Percentiles rank a stretch among this genome's conserved stretches.
phyloP scores from a whole-genome alignment of 2,797 vertebrate species.

The Strix occidentalis region DNA sequence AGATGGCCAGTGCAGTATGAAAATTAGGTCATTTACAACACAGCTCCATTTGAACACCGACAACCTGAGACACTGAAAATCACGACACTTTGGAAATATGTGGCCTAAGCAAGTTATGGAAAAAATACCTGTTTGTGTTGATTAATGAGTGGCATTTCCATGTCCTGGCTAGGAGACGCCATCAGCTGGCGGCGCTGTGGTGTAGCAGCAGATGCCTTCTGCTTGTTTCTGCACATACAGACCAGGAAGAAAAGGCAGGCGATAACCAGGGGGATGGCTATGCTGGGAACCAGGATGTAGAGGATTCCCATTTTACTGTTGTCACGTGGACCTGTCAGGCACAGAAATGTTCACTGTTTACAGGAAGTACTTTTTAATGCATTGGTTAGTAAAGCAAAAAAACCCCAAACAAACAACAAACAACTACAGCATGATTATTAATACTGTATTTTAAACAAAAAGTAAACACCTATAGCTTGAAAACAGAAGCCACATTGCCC shows the following conservation, averaged over 20 bases:
- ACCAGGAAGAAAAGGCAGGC: constrained; percentile 97
- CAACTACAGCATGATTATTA: not conserved
- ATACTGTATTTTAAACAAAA: not conserved
- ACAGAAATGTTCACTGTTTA: not conserved
- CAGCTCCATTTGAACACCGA: fast-evolving
- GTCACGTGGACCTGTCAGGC: constrained; percentile 82
- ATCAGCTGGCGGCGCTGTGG: constrained; percentile 87
- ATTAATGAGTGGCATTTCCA: constrained; percentile 91
- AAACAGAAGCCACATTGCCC: not conserved
- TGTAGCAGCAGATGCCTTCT: constrained; percentile 84
- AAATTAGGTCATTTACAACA: not conserved
- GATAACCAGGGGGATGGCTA: constrained; percentile 90
- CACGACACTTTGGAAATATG: fast-evolving
- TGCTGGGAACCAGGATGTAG: constrained; percentile 93
- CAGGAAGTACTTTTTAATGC: not conserved
- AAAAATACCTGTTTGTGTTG: constrained; percentile 90
- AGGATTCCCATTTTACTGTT: constrained; percentile 92
- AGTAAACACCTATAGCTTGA: not conserved
- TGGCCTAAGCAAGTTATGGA: not conserved
- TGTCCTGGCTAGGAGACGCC: constrained; percentile 88
- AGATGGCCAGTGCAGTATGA: not conserved
- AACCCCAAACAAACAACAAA: no score
- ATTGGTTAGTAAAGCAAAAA: not conserved
- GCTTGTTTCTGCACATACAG: constrained; percentile 95
- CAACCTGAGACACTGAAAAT: not conserved